Percentiles rank a stretch among this genome's conserved stretches.
phyloP scores from a whole-genome alignment of 1,140 invertebrate genomes.

The Platorchestia sp. region DNA sequence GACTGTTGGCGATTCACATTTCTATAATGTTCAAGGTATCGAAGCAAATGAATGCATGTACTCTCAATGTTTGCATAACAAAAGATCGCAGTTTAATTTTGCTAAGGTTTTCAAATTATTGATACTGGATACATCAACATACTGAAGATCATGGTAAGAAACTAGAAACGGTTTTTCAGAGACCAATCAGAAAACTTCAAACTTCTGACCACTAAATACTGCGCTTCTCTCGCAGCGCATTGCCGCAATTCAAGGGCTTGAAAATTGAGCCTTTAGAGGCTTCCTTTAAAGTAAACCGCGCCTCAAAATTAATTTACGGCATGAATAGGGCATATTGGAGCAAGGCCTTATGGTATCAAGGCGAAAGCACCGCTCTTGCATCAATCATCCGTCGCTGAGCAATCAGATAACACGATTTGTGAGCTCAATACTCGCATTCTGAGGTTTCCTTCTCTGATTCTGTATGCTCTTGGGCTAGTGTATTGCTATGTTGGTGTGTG shows the following conservation, averaged over 20 bases:
- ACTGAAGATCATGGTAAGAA: background rate
- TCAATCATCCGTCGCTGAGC: background rate
- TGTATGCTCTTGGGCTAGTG: background rate
- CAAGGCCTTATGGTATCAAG: background rate
- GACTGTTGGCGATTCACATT: too few species aligned
- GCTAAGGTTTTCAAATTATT: background rate
- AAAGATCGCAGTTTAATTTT: background rate
- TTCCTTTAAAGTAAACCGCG: background rate
- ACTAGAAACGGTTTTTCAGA: too few species aligned
- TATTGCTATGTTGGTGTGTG: background rate
- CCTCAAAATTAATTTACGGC: background rate
- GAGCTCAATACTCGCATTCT: background rate
- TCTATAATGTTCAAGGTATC: too few species aligned
- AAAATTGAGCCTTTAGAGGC: background rate
- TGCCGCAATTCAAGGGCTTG: background rate
- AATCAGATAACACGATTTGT: background rate
- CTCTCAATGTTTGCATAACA: background rate
- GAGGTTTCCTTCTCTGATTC: background rate
- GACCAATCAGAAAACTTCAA: too few species aligned
- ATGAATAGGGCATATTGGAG: background rate
- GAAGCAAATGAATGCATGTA: too few species aligned
- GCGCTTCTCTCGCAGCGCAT: too few species aligned
- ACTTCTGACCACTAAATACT: too few species aligned
- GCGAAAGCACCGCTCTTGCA: background rate
- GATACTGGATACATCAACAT: background rate